Percentiles rank a stretch among this genome's conserved stretches.
These are phyloP conservation scores for Campoletis raptor DNA, from an alignment of 2,888 invertebrate genomes.

Conservation along the genomic window DNA sequence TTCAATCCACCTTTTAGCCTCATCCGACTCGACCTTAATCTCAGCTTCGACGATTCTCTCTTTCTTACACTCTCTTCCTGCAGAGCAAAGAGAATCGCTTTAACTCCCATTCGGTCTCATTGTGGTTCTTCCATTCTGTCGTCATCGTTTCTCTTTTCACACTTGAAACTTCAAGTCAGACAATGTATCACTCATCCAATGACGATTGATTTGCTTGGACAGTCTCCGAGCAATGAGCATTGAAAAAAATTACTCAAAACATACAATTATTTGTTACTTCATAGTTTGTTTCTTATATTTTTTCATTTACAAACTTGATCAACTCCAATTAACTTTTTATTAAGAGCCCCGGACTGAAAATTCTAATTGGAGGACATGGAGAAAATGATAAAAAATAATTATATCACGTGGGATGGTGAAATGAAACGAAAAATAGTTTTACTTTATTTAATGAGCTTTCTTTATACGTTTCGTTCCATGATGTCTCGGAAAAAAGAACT, in stretches of 20 bases:
- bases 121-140: slow-evolving; percentile 11
- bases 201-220: background rate
- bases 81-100: slow-evolving; percentile 14
- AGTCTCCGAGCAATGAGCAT: background rate
- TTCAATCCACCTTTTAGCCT: slow-evolving; percentile 57
- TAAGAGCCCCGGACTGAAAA: background rate
- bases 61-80: background rate
- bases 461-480: background rate
- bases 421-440: background rate
- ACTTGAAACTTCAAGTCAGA: background rate
- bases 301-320: background rate
- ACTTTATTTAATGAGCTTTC: background rate
- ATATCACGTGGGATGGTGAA: background rate
- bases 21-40: slow-evolving; percentile 66
- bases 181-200: background rate
- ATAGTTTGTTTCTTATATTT: background rate
- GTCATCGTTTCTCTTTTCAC: slow-evolving; percentile 17
- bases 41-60: slow-evolving; percentile 54
- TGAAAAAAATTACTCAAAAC: background rate
- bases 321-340: background rate
- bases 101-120: slow-evolving; percentile 10
- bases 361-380: background rate
- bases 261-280: background rate
- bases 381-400: slow-evolving; percentile 3
- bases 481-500: background rate